Base-by-base conservation (phyloP, 2,888 invertebrate species). In the Mylabris sibirica region DNA sequence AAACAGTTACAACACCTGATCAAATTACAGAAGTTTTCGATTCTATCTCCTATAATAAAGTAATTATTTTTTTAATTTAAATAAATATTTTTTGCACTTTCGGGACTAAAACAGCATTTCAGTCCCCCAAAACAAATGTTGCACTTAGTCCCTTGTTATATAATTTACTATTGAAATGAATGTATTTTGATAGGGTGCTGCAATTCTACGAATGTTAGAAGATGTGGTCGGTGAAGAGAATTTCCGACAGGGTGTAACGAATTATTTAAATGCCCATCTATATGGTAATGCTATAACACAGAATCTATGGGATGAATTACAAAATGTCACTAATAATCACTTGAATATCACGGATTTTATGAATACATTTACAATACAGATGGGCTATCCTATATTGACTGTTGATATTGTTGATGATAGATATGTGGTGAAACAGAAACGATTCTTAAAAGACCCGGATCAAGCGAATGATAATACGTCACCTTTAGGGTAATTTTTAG, bases 11-110 rank as follows among this genome's bases (percentile, higher is more conserved):
- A 34, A 93, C 94, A 72, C 97, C 97, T 0, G 92, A 93, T 81
- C 92, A 98, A 86, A 97, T 98, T 66, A 95, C 94, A 0, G 93
- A 95, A 74, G 91, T 97, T 66, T 98, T 98, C 82, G 97, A 98
- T 83, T 85, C 89, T 0, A 97, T 98, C 72, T 95, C 97, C 0
- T 98, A 98, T 80, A 91, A 90, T 72, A 98, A 98, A 89, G 95
- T 94, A 83, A 81, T 72, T 44, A 60, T 65, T 22, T 59, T 4
- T 24, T n/a, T n/a, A n/a, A n/a, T n/a, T n/a, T n/a, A n/a, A n/a
- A n/a, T n/a, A n/a, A n/a, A n/a, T n/a, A n/a, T n/a, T n/a, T n/a
- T n/a, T n/a, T n/a, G n/a, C n/a, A n/a, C n/a, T n/a, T n/a, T n/a
- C n/a, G n/a, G n/a, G n/a, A n/a, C n/a, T n/a, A n/a, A n/a, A n/a